A percentile compares a stretch with the other conserved stretches of the same genome.
These are phyloP conservation scores for Alethe diademata DNA, from an alignment of 2,113 vertebrate genomes.

Conservation along the genomic window DNA sequence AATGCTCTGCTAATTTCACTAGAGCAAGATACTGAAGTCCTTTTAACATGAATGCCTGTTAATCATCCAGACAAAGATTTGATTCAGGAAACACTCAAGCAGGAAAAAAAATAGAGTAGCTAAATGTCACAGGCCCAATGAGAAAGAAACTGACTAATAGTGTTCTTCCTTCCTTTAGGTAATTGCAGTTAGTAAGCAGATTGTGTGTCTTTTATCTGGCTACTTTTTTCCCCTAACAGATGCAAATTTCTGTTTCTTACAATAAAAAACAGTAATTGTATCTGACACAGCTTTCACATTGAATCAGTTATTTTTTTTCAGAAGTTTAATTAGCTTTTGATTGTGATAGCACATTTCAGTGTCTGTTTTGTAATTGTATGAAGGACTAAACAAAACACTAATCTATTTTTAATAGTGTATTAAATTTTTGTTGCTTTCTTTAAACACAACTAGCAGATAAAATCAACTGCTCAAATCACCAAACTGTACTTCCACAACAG, in stretches of 20 bases:
- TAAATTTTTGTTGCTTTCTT: neutral
- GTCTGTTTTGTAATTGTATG: slow-evolving; percentile 14
- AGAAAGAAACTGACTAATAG: neutral
- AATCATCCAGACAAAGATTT: neutral
- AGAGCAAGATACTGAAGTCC: neutral
- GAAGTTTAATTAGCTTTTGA: slow-evolving; percentile 25
- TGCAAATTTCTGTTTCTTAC: neutral
- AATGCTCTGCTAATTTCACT: neutral
- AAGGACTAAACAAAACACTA: slow-evolving; percentile 19
- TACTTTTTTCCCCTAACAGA: neutral
- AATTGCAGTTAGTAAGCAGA: neutral
- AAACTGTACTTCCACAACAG: neutral
- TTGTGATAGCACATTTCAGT: neutral
- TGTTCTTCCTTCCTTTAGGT: neutral
- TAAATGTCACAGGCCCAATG: neutral
- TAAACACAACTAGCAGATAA: neutral
- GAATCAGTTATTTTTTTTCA: neutral
- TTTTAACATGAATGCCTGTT: neutral
- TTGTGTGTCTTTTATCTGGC: neutral
- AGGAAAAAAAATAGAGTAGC: neutral
- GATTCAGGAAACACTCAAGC: neutral
- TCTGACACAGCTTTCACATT: neutral
- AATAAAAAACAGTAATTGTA: neutral
- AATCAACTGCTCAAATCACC: neutral
- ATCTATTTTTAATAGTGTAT: neutral